These are phyloP conservation scores for Brachionus calyciflorus DNA, from an alignment of 1,140 invertebrate species.

Conservation along the genomic window DNA sequence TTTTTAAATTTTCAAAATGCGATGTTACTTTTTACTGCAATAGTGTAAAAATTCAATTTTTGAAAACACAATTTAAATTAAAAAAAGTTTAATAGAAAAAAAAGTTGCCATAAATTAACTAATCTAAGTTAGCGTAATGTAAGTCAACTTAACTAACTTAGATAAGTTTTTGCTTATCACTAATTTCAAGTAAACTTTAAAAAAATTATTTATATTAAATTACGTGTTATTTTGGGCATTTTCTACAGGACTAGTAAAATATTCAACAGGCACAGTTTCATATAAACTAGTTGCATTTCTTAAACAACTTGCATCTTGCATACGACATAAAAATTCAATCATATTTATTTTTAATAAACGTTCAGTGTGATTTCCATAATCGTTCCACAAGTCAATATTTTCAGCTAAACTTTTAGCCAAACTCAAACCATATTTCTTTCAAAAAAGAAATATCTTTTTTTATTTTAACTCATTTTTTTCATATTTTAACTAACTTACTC, in stretches of 20 bases:
- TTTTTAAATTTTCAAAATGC: too few species aligned
- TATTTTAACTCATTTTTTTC: background rate
- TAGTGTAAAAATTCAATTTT: too few species aligned
- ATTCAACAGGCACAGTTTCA: background rate
- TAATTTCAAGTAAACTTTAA: too few species aligned
- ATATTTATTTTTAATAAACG: background rate
- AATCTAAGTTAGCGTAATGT: too few species aligned
- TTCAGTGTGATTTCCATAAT: background rate
- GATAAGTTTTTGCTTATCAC: too few species aligned
- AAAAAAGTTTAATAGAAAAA: too few species aligned
- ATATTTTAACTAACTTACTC: slow-evolving; percentile 7
- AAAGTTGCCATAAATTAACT: too few species aligned
- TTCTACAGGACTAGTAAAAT: slow-evolving; percentile 11
- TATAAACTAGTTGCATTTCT: background rate
- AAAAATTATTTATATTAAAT: too few species aligned
- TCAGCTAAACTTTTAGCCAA: background rate
- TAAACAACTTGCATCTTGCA: slow-evolving; percentile 6
- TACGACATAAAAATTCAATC: slow-evolving; percentile 28
- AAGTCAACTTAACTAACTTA: too few species aligned
- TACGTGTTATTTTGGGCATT: background rate
- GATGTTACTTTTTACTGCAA: too few species aligned
- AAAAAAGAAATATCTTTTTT: too few species aligned
- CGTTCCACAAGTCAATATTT: slow-evolving; percentile 35
- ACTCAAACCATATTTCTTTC: slow-evolving; percentile 20
- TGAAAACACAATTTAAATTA: too few species aligned